A percentile compares a stretch with the other conserved stretches of the same genome.
Conservation (phyloP, 2,797 vertebrate genomes). For the Alca torda region DNA sequence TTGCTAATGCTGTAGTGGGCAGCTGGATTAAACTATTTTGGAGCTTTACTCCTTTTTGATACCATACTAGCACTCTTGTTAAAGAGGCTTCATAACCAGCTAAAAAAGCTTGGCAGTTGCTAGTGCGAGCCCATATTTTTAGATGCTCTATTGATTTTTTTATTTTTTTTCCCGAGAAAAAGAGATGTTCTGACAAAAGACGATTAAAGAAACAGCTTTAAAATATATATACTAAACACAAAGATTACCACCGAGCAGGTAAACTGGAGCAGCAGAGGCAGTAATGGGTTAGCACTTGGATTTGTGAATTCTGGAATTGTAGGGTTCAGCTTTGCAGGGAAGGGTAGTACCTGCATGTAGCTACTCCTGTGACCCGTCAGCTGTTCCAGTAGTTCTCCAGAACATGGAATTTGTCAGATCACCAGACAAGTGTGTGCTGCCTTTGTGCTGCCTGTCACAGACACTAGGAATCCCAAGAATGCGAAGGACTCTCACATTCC, state of each 20-base stretch:
- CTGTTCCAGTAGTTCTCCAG: slow-evolving; percentile 11
- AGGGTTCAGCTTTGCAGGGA: not conserved
- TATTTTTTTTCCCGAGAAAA: not conserved
- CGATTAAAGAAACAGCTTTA: not conserved
- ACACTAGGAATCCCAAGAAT: not conserved
- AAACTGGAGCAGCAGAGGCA: not conserved
- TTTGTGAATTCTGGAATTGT: not conserved
- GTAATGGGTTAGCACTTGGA: not conserved
- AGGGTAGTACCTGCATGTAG: not conserved
- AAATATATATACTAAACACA: not conserved
- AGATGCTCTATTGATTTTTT: not conserved
- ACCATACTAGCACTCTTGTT: not conserved
- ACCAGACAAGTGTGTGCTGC: not conserved
- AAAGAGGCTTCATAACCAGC: not conserved
- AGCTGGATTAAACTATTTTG: slow-evolving; percentile 14
- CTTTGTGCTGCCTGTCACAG: not conserved
- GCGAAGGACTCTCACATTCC: not conserved
- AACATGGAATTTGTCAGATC: not conserved
- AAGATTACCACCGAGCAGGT: not conserved
- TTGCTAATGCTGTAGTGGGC: not conserved
- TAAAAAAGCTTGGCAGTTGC: not conserved
- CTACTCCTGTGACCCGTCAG: not conserved
- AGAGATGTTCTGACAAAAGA: not conserved
- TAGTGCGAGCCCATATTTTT: not conserved
- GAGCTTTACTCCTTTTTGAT: not conserved